Evolutionary conservation across 2,888 invertebrate genomes (phyloP), one percentile per base, ranked within the genome.

Genomic region (Lasius fuliginosus): DNA sequence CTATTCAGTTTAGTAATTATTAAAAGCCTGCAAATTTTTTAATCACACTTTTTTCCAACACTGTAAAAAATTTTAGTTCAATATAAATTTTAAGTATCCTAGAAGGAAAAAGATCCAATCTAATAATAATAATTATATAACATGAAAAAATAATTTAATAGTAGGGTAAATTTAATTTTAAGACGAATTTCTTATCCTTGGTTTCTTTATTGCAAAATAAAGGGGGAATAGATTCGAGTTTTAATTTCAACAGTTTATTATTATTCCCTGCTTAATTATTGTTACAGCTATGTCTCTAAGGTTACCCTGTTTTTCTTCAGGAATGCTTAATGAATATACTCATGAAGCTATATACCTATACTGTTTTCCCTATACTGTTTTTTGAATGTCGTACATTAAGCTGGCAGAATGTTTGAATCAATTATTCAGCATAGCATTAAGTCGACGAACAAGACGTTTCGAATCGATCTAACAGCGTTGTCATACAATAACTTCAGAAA

Each of bases 401-500:
- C 9, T 46, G 27, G 2, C 30, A 49, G 6, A 53, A 53, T n/a
- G n/a, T 53, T 33, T 33, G 3, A 69, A 69, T 49, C 11, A 53
- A 53, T 53, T 53, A 69, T 68, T 68, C 15, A 68, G 30, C 30
- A 30, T 33, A 30, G 6, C 33, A 69, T 69, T 33, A 30, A 33
- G 3, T 49, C 33, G 2, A 69, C 3, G 18, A 69, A 33, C 9
- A 11, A n/a, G 11, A 30, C 30, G 68, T 49, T 33, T 11, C 33
- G 30, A 33, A 69, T 69, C 69, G 12, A 33, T 53, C 4, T 30
- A 53, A 69, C 33, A 12, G 3, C 6, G 15, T 69, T 6, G n/a
- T 68, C 11, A n/a, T n/a, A 53, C n/a, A 69, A 69, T 49, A 49
- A 69, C 18, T 5, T 68, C 18, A 33, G 30, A n/a, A 12, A 69